Conservation (phyloP, 2,113 vertebrate genomes). For the Anarrhichthys ocellatus region DNA sequence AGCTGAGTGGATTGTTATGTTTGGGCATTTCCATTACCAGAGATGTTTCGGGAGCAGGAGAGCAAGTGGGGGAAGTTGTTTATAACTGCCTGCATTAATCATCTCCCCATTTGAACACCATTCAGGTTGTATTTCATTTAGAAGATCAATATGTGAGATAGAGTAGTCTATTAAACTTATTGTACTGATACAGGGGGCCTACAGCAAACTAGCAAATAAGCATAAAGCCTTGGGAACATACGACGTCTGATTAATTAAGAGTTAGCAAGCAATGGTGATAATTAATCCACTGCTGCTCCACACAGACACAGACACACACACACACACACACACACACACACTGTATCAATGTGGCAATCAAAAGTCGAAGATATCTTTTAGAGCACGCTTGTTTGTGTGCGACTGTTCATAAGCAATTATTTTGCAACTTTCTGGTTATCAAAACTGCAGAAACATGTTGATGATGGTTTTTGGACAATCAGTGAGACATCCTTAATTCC, state of each 20-base stretch:
- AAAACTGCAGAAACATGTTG: neutral
- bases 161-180: constrained; percentile 45
- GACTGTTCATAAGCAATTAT: neutral
- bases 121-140: constrained; percentile 31
- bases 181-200: constrained; percentile 39
- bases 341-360: neutral
- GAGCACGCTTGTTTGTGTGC: neutral
- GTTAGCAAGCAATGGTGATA: constrained; percentile 25
- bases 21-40: constrained; percentile 22
- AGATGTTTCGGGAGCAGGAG: neutral
- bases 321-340: neutral
- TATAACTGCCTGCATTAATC: constrained; percentile 4
- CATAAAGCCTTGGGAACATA: constrained; percentile 45
- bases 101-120: constrained; percentile 22
- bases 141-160: constrained; percentile 38
- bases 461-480: neutral
- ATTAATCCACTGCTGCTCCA: neutral
- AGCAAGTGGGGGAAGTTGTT: constrained; percentile 5
- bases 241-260: constrained; percentile 57
- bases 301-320: constrained; percentile 11
- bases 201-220: constrained; percentile 42
- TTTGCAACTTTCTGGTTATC: neutral
- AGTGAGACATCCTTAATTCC: neutral
- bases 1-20: neutral
- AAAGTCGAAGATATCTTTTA: neutral